Evolutionary conservation across 2,888 invertebrate genomes (phyloP).

Genomic region (Allophyes oxyacanthae): DNA sequence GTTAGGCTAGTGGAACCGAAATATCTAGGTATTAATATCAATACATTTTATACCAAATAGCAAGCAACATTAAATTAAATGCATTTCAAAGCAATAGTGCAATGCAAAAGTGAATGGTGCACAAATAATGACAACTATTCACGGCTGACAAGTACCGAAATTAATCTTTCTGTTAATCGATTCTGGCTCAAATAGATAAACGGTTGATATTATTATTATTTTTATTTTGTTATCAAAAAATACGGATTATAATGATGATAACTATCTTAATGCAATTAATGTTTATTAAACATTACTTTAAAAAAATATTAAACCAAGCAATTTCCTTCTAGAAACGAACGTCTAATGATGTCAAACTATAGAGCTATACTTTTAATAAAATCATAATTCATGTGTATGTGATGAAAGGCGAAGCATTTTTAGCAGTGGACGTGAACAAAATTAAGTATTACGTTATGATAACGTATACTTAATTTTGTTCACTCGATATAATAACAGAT

Average conservation of each 20-base stretch:
- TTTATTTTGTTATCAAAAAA: constrained; percentile 17
- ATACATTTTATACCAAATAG: constrained; percentile 12
- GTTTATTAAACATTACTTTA: too few relatives aligned
- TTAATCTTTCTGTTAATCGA: constrained; percentile 11
- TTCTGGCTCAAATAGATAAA: constrained; percentile 13
- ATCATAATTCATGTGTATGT: not conserved
- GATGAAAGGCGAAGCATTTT: not conserved
- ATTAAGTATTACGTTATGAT: too few relatives aligned
- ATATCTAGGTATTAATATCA: constrained; percentile 5
- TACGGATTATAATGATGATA: not conserved
- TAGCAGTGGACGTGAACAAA: not conserved
- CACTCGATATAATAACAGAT: constrained; percentile 36
- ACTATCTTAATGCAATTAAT: too few relatives aligned
- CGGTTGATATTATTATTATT: constrained; percentile 1
- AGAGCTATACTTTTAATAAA: not conserved
- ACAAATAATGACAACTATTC: constrained; percentile 22
- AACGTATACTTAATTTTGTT: constrained; percentile 9
- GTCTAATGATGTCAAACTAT: not conserved
- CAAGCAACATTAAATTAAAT: constrained; percentile 19
- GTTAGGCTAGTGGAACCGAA: constrained; percentile 11
- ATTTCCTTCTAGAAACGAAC: constrained; percentile 1
- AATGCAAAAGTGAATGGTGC: constrained; percentile 38
- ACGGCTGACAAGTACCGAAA: constrained; percentile 8
- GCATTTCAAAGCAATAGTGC: constrained; percentile 4
- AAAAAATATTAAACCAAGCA: too few relatives aligned